phyloP scores from a whole-genome alignment of 2,888 invertebrate genomes.

The Acanthosepion esculentum region DNA sequence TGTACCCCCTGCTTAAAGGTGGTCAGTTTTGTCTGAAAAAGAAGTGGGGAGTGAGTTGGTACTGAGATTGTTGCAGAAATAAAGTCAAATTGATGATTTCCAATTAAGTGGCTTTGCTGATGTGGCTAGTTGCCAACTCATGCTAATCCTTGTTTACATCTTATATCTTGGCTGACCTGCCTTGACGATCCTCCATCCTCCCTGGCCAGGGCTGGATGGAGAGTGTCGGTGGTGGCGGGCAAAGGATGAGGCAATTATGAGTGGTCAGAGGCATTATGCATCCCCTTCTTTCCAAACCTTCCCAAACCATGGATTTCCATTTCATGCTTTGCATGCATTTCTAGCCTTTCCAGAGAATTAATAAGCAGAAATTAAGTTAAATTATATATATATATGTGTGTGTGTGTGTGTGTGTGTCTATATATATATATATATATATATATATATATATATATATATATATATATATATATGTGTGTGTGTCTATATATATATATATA shows the following conservation, averaged over 20 bases:
- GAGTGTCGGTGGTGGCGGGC: neutral
- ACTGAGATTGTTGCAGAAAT: neutral
- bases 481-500: neutral
- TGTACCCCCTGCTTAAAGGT: neutral
- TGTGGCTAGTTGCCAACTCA: neutral
- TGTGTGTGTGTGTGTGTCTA: too few species aligned
- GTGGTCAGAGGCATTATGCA: neutral
- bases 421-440: neutral
- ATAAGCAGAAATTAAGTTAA: neutral
- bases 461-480: neutral
- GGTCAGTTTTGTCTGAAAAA: neutral
- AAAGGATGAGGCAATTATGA: conserved; percentile 2
- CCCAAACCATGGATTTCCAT: neutral
- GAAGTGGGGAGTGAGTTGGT: neutral
- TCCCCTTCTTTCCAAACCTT: neutral
- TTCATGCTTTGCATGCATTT: neutral
- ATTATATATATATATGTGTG: neutral
- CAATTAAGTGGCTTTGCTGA: conserved; percentile 10
- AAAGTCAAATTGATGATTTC: conserved; percentile 23
- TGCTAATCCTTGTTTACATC: neutral
- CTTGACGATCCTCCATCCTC: conserved; percentile 17
- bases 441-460: neutral
- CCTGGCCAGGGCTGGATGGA: neutral
- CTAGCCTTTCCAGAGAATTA: neutral
- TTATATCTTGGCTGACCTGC: conserved; percentile 14